phyloP scores from a whole-genome alignment of 2,797 vertebrate species.

The Pyrocephalus nanus region DNA sequence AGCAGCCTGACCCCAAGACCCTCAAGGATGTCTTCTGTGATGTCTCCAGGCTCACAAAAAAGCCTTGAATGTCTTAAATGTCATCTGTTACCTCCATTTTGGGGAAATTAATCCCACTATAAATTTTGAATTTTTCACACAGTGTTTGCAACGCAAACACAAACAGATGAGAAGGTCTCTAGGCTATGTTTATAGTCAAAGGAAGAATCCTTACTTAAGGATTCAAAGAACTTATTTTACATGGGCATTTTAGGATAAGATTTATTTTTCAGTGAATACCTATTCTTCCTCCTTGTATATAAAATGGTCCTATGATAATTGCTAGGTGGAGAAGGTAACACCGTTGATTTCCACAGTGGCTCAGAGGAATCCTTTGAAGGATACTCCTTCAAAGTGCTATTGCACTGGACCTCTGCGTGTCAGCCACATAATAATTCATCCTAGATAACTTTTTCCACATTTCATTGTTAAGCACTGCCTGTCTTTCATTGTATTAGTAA shows the following conservation, averaged over 20 bases:
- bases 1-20: neutral
- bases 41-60: neutral
- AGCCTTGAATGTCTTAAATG: neutral
- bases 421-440: neutral
- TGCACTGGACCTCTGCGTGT: neutral
- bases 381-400: neutral
- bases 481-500: neutral
- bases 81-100: neutral
- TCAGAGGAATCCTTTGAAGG: neutral
- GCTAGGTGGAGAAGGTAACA: neutral
- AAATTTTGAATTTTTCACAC: neutral
- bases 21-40: neutral
- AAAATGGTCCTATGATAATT: neutral
- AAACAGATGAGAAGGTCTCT: neutral
- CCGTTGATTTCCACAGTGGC: neutral
- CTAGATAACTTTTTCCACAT: fast-evolving
- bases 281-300: neutral
- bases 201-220: neutral
- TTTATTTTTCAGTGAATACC: neutral
- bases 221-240: neutral
- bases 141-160: neutral
- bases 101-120: neutral
- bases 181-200: neutral
- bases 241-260: neutral
- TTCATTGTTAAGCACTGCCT: neutral